Percentiles rank a stretch among this genome's conserved stretches.
Evolutionary conservation across 2,797 vertebrate species (phyloP).

Genomic region (Aplochiton taeniatus): DNA sequence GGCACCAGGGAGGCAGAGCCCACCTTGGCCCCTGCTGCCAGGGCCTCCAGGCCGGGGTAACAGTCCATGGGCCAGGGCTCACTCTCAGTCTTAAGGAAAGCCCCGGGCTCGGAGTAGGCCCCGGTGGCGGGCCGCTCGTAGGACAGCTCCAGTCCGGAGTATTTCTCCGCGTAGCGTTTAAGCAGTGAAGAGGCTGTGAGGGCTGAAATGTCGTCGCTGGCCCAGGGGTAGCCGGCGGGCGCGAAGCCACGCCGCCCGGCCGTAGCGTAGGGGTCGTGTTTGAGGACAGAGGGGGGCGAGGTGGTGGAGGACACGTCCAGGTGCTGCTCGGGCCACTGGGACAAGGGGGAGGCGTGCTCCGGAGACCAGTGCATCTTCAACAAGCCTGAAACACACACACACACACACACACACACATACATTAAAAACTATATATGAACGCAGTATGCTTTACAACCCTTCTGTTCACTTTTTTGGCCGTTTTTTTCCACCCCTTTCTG

Average conservation of each 20-base stretch:
- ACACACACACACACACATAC: background rate
- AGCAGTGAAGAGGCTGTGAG: constrained; percentile 94
- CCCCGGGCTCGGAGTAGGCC: constrained; percentile 76
- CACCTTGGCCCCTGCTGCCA: constrained; percentile 73
- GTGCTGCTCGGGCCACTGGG: constrained; percentile 98
- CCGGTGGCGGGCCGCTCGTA: constrained; percentile 82
- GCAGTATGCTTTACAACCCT: no score
- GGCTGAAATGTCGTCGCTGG: constrained; percentile 93
- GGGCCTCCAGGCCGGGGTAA: constrained; percentile 81
- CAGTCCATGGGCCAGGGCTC: constrained; percentile 88
- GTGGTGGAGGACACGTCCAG: constrained; percentile 95
- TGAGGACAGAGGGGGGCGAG: constrained; percentile 85
- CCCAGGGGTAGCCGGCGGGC: constrained; percentile 88
- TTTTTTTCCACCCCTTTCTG: no score
- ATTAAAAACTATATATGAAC: no score
- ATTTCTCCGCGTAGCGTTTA: constrained; percentile 95
- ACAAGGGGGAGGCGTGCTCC: constrained; percentile 91
- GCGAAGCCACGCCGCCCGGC: constrained; percentile 80
- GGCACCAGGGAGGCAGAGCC: constrained; percentile 68
- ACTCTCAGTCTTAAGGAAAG: constrained; percentile 86
- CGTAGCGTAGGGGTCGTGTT: constrained; percentile 81
- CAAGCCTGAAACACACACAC: constrained; percentile 74
- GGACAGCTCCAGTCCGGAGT: constrained; percentile 86
- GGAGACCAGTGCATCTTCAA: constrained; percentile 99
- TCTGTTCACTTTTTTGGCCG: no score